Percentiles rank a stretch among this genome's conserved stretches.
These are phyloP conservation scores for Centroberyx gerrardi DNA, from an alignment of 2,797 vertebrate species.

Conservation along the genomic window DNA sequence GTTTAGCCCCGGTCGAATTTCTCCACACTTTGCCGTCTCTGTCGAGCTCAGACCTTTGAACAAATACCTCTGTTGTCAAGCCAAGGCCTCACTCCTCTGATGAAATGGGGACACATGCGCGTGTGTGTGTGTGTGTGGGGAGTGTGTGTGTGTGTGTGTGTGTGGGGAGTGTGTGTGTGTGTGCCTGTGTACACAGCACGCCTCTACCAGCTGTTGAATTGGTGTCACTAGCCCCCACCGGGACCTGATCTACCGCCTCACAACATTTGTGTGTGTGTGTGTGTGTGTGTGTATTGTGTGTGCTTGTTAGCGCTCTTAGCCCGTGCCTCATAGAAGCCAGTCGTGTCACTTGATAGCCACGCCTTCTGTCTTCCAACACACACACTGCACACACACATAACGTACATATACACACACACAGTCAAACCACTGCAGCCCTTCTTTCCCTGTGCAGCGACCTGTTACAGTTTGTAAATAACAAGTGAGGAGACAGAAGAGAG, in stretches of 20 bases:
- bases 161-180: no score
- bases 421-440: slow-evolving; percentile 6
- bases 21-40: background rate
- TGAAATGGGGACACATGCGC: slow-evolving; percentile 48
- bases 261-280: slow-evolving; percentile 43
- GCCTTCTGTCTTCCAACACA: slow-evolving; percentile 45
- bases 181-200: slow-evolving; percentile 46
- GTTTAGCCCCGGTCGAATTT: background rate
- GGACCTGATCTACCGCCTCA: slow-evolving; percentile 74
- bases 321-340: slow-evolving; percentile 61
- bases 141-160: slow-evolving; percentile 18
- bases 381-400: slow-evolving; percentile 4
- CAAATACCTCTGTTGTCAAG: slow-evolving; percentile 69
- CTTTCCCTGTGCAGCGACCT: slow-evolving; percentile 10
- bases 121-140: slow-evolving; percentile 9
- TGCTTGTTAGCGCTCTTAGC: slow-evolving; percentile 49
- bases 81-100: slow-evolving; percentile 55
- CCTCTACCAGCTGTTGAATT: slow-evolving; percentile 77
- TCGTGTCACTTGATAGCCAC: slow-evolving; percentile 68
- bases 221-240: slow-evolving; percentile 73
- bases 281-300: slow-evolving; percentile 8
- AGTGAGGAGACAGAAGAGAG: slow-evolving; percentile 13
- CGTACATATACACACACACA: slow-evolving; percentile 2
- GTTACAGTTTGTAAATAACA: slow-evolving; percentile 29
- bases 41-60: slow-evolving; percentile 62